phyloP scores from a whole-genome alignment of 2,888 invertebrate species.

The Folsomia candida region DNA sequence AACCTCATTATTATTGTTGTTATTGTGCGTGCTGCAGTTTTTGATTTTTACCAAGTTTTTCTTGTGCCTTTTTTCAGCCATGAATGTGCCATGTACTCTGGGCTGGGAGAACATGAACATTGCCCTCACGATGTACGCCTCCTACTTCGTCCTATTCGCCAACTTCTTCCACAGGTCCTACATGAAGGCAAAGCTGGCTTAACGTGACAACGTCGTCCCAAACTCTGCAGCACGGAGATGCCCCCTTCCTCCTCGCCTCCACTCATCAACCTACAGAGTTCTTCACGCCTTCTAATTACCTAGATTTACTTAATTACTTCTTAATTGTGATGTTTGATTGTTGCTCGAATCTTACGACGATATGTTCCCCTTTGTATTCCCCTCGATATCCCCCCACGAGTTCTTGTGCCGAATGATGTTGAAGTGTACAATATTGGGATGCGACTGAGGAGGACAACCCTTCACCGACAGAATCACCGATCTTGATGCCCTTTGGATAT shows the following conservation, averaged over 20 bases:
- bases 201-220: no score
- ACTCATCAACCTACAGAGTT: no score
- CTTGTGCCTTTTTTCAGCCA: conserved; percentile 20
- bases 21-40: background rate
- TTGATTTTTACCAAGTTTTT: conserved; percentile 4
- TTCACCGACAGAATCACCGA: no score
- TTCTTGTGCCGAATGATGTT: no score
- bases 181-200: conserved; percentile 55
- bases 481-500: no score
- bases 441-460: no score
- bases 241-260: background rate
- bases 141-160: conserved; percentile 88
- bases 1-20: no score
- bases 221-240: no score
- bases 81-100: conserved; percentile 32
- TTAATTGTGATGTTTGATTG: background rate
- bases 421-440: no score
- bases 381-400: no score
- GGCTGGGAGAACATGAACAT: conserved; percentile 70
- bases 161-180: conserved; percentile 91
- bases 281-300: background rate
- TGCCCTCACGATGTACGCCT: conserved; percentile 88
- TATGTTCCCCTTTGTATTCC: no score
- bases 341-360: no score
- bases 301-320: background rate